Conservation (phyloP, 2,113 vertebrate species). For the Gorsachius goisagi region DNA sequence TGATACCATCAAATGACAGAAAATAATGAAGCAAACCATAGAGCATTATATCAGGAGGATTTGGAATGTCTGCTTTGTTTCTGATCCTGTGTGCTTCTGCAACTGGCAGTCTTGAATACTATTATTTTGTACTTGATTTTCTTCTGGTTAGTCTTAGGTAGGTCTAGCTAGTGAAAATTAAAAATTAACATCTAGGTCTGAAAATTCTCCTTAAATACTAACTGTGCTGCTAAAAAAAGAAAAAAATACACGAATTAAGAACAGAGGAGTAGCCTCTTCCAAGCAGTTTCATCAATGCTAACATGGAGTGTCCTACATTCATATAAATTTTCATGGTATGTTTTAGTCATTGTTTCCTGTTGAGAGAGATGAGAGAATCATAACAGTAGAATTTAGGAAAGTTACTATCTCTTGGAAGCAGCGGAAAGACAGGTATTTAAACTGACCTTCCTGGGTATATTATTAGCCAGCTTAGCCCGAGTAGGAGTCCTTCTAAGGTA, state of each 20-base stretch:
- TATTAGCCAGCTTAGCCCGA: constrained; percentile 86
- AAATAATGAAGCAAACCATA: not conserved
- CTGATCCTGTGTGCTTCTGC: not conserved
- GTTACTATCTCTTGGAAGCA: constrained; percentile 84
- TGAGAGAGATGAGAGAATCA: not conserved
- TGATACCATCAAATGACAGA: not conserved
- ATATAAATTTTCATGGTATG: not conserved
- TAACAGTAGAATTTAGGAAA: constrained; percentile 46
- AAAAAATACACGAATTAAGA: not conserved
- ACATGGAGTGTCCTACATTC: not conserved
- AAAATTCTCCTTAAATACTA: not conserved
- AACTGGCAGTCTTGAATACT: not conserved
- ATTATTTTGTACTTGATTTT: not conserved
- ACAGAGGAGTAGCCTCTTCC: not conserved
- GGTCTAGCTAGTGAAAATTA: not conserved
- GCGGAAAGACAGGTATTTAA: constrained; percentile 86
- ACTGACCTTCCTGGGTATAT: constrained; percentile 85
- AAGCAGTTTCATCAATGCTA: not conserved
- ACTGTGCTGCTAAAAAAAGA: not conserved
- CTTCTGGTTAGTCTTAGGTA: not conserved
- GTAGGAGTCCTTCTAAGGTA: constrained; percentile 85
- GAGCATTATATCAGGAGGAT: not conserved
- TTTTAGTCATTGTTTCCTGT: not conserved
- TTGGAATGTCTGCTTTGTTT: not conserved
- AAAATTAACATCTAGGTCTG: not conserved